Base-by-base conservation (phyloP, 2,113 vertebrate species). In the Ifrita kowaldi region DNA sequence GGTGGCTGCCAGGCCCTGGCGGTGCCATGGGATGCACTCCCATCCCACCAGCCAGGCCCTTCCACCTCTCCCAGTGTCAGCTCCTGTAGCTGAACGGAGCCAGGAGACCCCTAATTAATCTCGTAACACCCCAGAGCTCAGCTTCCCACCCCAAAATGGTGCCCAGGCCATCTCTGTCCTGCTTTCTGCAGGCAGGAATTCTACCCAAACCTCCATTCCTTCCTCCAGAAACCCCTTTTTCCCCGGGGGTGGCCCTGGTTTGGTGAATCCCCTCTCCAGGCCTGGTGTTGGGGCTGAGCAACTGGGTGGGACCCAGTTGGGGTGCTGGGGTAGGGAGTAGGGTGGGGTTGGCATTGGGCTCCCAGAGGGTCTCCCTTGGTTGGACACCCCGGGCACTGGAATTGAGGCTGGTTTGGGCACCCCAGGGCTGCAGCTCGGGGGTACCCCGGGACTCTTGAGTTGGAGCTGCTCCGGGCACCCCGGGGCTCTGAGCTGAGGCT, bases 41-140 rank as follows among this genome's bases (percentile, higher is more conserved):
- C 7, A 26, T 32, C 47, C 37, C 11, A 5, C 26, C 37, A 28
- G 16, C n/a, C 35, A 32, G 41, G 16, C 46, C 8, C 18, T 28
- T 3, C 2, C 26, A 20, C 12, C 1, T 11, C 5, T 53, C 26
- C 30, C 28, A 4, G 0, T 28, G 15, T 55, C 35, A 26, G 37
- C 21, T 67, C 24, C 35, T 30, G 26, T 49, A 32, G 32, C 60
- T 0, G 1, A 56, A 16, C 5, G 9, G 47, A 46, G 44, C 53
- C 22, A 18, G 27, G 37, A 47, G 6, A 32, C 20, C 37, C 18
- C 4, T 76, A 6, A 39, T 42, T 52, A 22, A 26, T 16, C 20
- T 37, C 12, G 2, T 18, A 19, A 16, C 4, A 5, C 11, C 13
- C 44, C 17, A n/a, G 49, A 57, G 12, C 50, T 78, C 28, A 1